phyloP scores from a whole-genome alignment of 2,797 vertebrate genomes.

The Loris lydekkerianus region DNA sequence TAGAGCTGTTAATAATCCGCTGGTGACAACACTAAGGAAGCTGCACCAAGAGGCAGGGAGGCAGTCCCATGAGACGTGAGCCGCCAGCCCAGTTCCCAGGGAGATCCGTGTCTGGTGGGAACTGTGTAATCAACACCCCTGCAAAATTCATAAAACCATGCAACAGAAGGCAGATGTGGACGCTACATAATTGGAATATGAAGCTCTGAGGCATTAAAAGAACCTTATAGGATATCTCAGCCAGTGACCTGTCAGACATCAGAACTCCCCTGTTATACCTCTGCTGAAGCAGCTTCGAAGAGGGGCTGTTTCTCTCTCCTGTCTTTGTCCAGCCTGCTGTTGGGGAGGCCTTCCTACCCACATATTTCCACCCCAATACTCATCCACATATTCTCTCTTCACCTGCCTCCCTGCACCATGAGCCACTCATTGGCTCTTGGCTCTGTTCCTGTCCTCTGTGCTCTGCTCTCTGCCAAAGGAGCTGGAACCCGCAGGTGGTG shows the following conservation, averaged over 20 bases:
- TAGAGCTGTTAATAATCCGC: neutral
- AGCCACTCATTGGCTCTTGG: neutral
- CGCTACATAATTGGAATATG: neutral
- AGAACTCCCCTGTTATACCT: neutral
- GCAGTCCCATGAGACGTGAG: neutral
- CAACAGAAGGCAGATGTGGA: neutral
- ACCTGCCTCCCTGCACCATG: neutral
- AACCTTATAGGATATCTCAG: neutral
- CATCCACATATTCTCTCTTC: neutral
- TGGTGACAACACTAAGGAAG: neutral
- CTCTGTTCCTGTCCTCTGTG: neutral
- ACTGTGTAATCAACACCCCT: neutral
- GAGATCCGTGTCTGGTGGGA: neutral
- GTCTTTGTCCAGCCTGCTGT: neutral
- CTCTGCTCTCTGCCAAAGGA: neutral
- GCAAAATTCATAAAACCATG: neutral
- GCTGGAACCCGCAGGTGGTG: neutral
- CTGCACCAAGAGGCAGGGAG: neutral
- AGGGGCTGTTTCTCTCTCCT: accelerated
- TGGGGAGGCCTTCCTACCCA: neutral
- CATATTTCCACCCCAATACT: neutral
- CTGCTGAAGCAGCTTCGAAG: neutral
- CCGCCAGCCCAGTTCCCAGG: neutral
- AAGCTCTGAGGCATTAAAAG: neutral
- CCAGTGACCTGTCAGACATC: neutral